Evolutionary conservation across 23 tunicate genomes (phyloP).

Genomic region (Trididemnum nubilum): DNA sequence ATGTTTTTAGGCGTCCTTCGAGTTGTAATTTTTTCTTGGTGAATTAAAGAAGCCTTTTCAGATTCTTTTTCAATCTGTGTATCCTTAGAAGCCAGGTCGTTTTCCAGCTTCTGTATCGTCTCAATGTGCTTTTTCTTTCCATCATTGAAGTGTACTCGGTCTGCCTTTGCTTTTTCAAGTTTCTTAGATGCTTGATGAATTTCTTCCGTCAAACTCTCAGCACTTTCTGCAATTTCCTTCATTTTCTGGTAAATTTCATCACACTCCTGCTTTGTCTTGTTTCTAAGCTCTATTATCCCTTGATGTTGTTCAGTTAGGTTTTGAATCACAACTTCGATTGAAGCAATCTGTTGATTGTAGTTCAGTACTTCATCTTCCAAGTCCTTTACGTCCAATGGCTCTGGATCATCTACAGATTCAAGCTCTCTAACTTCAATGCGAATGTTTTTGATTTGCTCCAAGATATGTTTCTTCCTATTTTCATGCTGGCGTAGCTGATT

Average conservation of each 20-base stretch:
- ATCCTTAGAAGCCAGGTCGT: background rate
- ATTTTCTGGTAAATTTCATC: slow-evolving; percentile 43
- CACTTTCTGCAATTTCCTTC: slow-evolving; percentile 49
- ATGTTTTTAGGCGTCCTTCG: slow-evolving; percentile 69
- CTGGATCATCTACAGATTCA: slow-evolving; percentile 66
- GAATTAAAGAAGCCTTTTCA: slow-evolving; percentile 57
- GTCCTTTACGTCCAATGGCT: slow-evolving; percentile 67
- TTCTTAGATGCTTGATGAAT: slow-evolving; percentile 38
- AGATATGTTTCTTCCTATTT: slow-evolving; percentile 16
- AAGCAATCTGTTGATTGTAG: slow-evolving; percentile 63
- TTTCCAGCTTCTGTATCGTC: slow-evolving; percentile 30
- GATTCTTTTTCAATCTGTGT: slow-evolving; percentile 38
- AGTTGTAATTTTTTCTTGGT: slow-evolving; percentile 52
- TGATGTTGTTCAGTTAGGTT: slow-evolving; percentile 32
- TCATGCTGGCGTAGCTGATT: slow-evolving; percentile 42
- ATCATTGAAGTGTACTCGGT: slow-evolving; percentile 61
- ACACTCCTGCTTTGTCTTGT: slow-evolving; percentile 36
- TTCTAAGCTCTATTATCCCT: slow-evolving; percentile 6
- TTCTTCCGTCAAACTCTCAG: slow-evolving; percentile 54
- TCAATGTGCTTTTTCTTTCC: slow-evolving; percentile 56
- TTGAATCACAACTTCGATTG: slow-evolving; percentile 32
- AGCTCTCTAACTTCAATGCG: slow-evolving; percentile 48
- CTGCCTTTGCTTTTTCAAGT: slow-evolving; percentile 76
- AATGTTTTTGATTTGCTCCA: slow-evolving; percentile 45
- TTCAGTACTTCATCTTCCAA: slow-evolving; percentile 82